Base-by-base conservation (phyloP, 2,888 invertebrate genomes). In the Bedellia somnulentella region DNA sequence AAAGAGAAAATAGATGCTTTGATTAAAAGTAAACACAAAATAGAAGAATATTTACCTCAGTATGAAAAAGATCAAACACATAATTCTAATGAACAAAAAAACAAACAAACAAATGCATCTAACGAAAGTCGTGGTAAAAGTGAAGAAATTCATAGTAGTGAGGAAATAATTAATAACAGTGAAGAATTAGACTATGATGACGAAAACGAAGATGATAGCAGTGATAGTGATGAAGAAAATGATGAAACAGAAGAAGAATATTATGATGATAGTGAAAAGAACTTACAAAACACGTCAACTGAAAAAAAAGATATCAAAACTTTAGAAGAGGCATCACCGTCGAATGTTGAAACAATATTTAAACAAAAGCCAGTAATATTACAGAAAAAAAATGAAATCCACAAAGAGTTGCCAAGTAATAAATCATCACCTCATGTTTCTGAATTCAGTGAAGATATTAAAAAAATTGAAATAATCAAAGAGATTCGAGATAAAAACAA, bases 51-150 rank as follows among this genome's bases (percentile, higher is more conserved):
- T 31, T 49, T 52, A 33, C 71, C 71, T 12, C 34, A 36, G 10
- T 73, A 71, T 40, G 73, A 70, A 51, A 66, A 57, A 45, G 47
- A 60, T n/a, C n/a, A n/a, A n/a, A n/a, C n/a, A n/a, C n/a, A n/a
- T n/a, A n/a, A n/a, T n/a, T n/a, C n/a, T n/a, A 33, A 39, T 39
- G n/a, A 34, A 44, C 21, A 29, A 30, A 15, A 45, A 44, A 22
- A 37, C 31, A n/a, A 39, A 41, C 11, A 35, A 17, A 27, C 37
- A 22, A 21, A 26, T 14, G 31, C 35, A 5, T 43, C 38, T 2
- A 42, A 36, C 30, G 46, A 47, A 32, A 42, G 42, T 26, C 37
- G 30, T 4, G 11, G 42, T 25, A 37, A 41, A 14, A 39, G 39
- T 13, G 41, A 41, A 15, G 40, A 48, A 2, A 37, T 43, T 9